These are phyloP conservation scores for Himalopsyche kuldschensis DNA, from an alignment of 2,888 invertebrate genomes.

Conservation along the genomic window DNA sequence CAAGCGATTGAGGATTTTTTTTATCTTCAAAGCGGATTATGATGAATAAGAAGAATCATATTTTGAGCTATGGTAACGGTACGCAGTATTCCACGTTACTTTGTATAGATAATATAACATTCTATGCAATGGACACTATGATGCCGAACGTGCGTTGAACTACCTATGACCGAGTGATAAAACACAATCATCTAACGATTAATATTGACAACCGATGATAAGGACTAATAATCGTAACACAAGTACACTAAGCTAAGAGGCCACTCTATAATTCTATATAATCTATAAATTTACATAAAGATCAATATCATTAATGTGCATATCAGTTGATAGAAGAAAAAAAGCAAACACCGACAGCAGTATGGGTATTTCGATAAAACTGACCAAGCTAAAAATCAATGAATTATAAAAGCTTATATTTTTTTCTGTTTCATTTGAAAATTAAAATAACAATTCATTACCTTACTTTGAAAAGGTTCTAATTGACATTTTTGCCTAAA, in stretches of 20 bases:
- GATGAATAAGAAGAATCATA: too few relatives aligned
- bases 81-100: neutral
- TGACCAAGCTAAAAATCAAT: neutral
- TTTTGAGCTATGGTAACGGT: neutral
- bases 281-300: neutral
- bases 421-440: too few relatives aligned
- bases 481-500: too few relatives aligned
- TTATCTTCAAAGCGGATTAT: too few relatives aligned
- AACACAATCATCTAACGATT: neutral
- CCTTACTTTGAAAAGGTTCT: too few relatives aligned
- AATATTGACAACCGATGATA: neutral
- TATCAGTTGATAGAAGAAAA: slow-evolving; percentile 7
- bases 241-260: slow-evolving; percentile 25
- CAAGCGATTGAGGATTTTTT: too few relatives aligned
- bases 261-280: slow-evolving; percentile 15
- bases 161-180: neutral
- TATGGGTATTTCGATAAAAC: neutral
- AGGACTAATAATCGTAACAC: slow-evolving; percentile 2
- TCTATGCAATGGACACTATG: neutral
- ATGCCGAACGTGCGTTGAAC: neutral
- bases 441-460: too few relatives aligned
- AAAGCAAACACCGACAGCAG: neutral
- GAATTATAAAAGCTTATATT: neutral
- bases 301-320: slow-evolving; percentile 1
- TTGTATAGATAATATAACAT: neutral